Evolutionary conservation across 1,140 invertebrate genomes (phyloP).

Genomic region (Rhagoletis pomonella): DNA sequence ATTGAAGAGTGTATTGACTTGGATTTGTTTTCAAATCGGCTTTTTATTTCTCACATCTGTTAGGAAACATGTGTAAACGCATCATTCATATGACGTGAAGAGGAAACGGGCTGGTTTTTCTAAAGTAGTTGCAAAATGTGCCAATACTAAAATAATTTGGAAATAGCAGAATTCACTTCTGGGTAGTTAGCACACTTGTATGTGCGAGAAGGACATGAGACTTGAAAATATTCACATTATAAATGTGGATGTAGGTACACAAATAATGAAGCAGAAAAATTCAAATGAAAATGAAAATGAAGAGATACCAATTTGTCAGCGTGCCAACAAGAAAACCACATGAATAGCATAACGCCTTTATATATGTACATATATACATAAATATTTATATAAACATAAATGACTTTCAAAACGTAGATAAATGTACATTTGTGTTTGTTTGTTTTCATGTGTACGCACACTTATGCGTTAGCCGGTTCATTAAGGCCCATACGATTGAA

Average conservation of each 20-base stretch:
- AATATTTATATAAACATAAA: not conserved
- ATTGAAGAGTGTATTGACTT: no score
- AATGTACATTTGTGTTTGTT: no score
- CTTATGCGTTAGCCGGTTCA: not conserved
- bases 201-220: not conserved
- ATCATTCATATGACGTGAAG: no score
- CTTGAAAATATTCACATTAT: not conserved
- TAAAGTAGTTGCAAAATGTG: no score
- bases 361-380: not conserved
- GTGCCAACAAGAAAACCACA: not conserved
- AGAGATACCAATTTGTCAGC: conserved; percentile 26
- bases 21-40: no score
- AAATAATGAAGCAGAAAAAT: conserved; percentile 32
- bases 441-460: no score
- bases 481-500: not conserved
- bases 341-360: not conserved
- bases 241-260: not conserved
- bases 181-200: not conserved
- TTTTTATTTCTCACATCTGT: no score
- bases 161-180: no score
- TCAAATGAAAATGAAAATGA: conserved; percentile 14
- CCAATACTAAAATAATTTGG: no score
- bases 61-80: no score
- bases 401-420: no score
- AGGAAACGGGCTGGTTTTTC: no score